Evolutionary conservation across 2,797 vertebrate genomes (phyloP).

Genomic region (Hydrolagus colliei): DNA sequence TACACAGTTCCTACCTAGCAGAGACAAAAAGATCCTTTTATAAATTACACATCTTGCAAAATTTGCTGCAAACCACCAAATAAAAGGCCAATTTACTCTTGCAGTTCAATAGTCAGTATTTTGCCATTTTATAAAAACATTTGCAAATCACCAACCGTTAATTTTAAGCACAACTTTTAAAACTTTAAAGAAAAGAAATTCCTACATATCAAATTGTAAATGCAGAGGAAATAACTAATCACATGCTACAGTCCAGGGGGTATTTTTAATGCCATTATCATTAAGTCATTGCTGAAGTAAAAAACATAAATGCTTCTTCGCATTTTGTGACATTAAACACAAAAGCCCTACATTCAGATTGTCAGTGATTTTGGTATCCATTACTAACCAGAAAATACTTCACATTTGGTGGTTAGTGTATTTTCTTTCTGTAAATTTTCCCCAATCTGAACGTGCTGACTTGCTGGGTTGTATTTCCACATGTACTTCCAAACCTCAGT

Average conservation of each 20-base stretch:
- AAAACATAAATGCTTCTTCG: too few relatives aligned
- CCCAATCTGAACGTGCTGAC: too few relatives aligned
- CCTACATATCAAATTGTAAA: not conserved
- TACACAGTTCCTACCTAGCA: not conserved
- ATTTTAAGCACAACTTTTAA: not conserved
- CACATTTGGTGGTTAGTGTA: too few relatives aligned
- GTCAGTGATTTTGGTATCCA: too few relatives aligned
- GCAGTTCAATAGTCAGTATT: not conserved
- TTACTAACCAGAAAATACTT: too few relatives aligned
- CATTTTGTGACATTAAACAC: too few relatives aligned
- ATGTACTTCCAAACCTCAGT: too few relatives aligned
- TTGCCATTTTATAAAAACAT: not conserved
- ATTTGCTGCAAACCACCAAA: not conserved
- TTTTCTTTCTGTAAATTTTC: too few relatives aligned
- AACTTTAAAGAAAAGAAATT: not conserved
- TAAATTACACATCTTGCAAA: not conserved
- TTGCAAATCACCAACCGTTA: not conserved
- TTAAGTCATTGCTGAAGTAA: too few relatives aligned
- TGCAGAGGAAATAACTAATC: not conserved
- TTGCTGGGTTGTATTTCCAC: too few relatives aligned
- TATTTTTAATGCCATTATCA: too few relatives aligned
- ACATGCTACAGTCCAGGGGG: not conserved
- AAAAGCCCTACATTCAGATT: too few relatives aligned
- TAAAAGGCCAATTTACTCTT: not conserved
- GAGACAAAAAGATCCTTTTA: conserved; percentile 5